Conservation (phyloP, 2,797 vertebrate species). For the Danio aesculapii region DNA sequence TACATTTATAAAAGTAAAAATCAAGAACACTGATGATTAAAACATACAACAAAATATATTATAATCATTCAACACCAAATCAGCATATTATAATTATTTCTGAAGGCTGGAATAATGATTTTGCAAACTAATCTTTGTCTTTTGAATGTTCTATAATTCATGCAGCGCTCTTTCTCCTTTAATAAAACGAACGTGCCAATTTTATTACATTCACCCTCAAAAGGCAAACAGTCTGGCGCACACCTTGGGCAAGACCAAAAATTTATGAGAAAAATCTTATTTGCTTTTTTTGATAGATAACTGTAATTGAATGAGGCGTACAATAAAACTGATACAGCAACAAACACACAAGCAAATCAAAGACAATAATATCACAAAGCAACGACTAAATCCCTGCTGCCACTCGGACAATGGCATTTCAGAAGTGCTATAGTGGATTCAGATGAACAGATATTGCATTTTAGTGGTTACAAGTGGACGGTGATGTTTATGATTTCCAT, state of each 20-base stretch:
- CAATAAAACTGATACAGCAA: slow-evolving; percentile 27
- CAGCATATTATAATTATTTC: too few species aligned
- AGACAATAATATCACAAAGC: slow-evolving; percentile 9
- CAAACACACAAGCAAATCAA: slow-evolving; percentile 36
- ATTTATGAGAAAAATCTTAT: slow-evolving; percentile 20
- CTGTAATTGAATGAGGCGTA: not conserved
- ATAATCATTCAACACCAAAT: too few species aligned
- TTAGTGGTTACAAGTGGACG: slow-evolving; percentile 4
- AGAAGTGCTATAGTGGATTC: not conserved
- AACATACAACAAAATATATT: too few species aligned
- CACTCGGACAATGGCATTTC: slow-evolving; percentile 24
- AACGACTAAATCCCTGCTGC: not conserved
- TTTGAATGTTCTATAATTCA: not conserved
- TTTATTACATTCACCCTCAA: slow-evolving; percentile 37
- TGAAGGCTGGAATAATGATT: too few species aligned
- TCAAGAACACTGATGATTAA: too few species aligned
- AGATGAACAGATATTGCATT: slow-evolving; percentile 37
- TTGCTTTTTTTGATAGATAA: slow-evolving; percentile 26
- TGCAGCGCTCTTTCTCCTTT: not conserved
- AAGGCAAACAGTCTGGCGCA: slow-evolving; percentile 7
- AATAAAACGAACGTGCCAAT: slow-evolving; percentile 23
- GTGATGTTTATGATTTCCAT: slow-evolving; percentile 15
- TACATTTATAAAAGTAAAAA: too few species aligned
- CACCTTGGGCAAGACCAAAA: slow-evolving; percentile 1
- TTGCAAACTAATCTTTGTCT: not conserved